Percentiles rank a stretch among this genome's conserved stretches.
These are phyloP conservation scores for Subanguina moxae DNA, from an alignment of 1,140 invertebrate species.

Conservation along the genomic window DNA sequence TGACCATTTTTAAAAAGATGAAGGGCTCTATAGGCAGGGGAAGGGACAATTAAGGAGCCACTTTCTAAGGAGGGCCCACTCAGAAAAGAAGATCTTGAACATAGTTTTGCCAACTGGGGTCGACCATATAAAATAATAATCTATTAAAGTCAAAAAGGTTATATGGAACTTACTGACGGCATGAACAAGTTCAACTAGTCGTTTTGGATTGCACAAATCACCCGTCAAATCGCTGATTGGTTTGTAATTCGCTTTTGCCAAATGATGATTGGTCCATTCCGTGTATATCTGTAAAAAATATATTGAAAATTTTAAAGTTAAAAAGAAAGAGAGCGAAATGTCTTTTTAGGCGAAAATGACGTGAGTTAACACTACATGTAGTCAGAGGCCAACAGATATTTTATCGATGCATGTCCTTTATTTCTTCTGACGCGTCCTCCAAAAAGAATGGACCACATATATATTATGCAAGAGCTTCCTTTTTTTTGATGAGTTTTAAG, in stretches of 20 bases:
- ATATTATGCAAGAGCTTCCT: not conserved
- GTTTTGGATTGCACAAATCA: conserved; percentile 40
- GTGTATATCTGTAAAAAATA: conserved; percentile 48
- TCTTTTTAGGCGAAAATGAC: not conserved
- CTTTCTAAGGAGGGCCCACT: too few relatives aligned
- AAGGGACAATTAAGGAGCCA: too few relatives aligned
- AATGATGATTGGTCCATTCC: conserved; percentile 48
- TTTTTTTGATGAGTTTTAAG: not conserved
- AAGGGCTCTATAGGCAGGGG: too few relatives aligned
- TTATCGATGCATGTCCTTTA: not conserved
- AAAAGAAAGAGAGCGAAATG: not conserved
- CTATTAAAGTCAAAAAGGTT: too few relatives aligned
- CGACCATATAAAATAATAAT: too few relatives aligned
- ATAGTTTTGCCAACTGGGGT: too few relatives aligned
- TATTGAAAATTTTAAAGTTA: conserved; percentile 19
- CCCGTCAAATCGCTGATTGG: conserved; percentile 41
- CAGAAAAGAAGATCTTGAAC: too few relatives aligned
- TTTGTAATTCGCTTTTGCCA: conserved; percentile 21
- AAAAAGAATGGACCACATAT: not conserved
- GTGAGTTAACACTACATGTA: not conserved
- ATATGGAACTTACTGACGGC: conserved; percentile 52
- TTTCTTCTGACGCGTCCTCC: not conserved
- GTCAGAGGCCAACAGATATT: conserved; percentile 6
- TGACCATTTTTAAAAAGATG: too few relatives aligned
- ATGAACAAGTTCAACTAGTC: conserved; percentile 39